Base-by-base conservation (phyloP, 2,888 invertebrate genomes). In the Lymantria dispar region DNA sequence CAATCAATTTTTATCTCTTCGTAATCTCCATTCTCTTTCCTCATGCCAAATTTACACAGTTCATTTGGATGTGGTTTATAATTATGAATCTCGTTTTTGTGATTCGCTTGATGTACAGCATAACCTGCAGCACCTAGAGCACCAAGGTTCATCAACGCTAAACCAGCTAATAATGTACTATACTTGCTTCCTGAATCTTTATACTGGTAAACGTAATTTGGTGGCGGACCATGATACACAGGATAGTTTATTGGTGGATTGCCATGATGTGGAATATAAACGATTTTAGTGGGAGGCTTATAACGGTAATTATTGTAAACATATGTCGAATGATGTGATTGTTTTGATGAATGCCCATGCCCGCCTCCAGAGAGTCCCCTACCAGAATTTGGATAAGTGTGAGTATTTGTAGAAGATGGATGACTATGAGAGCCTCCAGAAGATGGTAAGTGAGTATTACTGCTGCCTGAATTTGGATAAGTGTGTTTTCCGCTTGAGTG, bases 131-230 rank as follows among this genome's bases (percentile, higher is more conserved):
- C 40, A 14, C 15, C 50, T 30, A 43, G 54, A 55, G 31, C 53
- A 29, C 60, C 62, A 1, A 68, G 47, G 30, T 68, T 68, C 47
- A 62, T 63, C 3, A 68, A 52, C 8, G 64, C 61, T 5, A 68
- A 45, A 9, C 66, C 64, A 14, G 66, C 47, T 15, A 68, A 45
- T 13, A 68, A 47, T 13, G 50, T 46, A 10, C 62, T 50, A 43
- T 62, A 68, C 40, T 58, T 61, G 30, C 56, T 62, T 0, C 52
- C 45, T 3, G 68, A 66, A 12, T 52, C 43, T 54, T 58, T 59
- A 54, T 66, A 64, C 45, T 63, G 50, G 30, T 60, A 64, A 1
- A 66, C 63, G 44, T 63, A 68, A 7, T 36, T 11, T 3, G 68
- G 65, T 5, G 54, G 54, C 10, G 36, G 14, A 8, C 54, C 53